These are phyloP conservation scores for Charanyca ferruginea DNA, from an alignment of 2,888 invertebrate species.

Conservation along the genomic window DNA sequence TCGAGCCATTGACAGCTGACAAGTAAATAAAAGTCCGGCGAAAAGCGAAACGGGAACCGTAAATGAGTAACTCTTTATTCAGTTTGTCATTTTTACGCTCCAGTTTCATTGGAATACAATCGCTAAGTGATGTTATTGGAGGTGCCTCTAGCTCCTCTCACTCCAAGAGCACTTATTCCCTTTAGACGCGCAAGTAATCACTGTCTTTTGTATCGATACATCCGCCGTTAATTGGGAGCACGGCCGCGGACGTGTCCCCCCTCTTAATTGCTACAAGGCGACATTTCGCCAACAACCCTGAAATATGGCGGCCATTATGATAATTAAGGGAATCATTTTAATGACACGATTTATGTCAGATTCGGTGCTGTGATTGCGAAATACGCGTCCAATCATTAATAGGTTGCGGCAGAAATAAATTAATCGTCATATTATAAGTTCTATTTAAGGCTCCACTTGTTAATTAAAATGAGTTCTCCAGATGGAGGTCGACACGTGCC, in stretches of 20 bases:
- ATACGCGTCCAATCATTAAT: conserved; percentile 35
- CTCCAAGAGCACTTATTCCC: conserved; percentile 6
- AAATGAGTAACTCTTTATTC: conserved; percentile 52
- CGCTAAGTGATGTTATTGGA: conserved; percentile 22
- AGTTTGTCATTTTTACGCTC: conserved; percentile 55
- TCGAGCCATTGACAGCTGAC: conserved; percentile 43
- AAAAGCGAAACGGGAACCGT: conserved; percentile 26
- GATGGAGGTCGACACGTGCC: conserved; percentile 24
- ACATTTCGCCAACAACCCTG: conserved; percentile 42
- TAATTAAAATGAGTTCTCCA: conserved; percentile 50
- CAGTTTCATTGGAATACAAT: conserved; percentile 29
- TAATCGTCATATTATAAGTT: conserved; percentile 28
- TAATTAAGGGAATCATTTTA: conserved; percentile 56
- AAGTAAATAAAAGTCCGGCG: conserved; percentile 40
- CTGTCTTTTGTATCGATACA: conserved; percentile 62
- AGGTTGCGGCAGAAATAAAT: conserved; percentile 43
- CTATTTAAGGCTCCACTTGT: conserved; percentile 30
- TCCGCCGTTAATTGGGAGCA: conserved; percentile 60
- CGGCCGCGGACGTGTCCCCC: conserved; percentile 18
- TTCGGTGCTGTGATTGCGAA: conserved; percentile 39
- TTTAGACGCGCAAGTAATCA: conserved; percentile 52
- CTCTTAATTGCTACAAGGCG: conserved; percentile 60
- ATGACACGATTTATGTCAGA: conserved; percentile 53
- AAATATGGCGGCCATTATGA: conserved; percentile 39
- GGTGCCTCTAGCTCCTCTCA: background rate